A percentile compares a stretch with the other conserved stretches of the same genome.
Evolutionary conservation across 2,797 vertebrate species (phyloP).

Genomic region (Hipposideros larvatus): DNA sequence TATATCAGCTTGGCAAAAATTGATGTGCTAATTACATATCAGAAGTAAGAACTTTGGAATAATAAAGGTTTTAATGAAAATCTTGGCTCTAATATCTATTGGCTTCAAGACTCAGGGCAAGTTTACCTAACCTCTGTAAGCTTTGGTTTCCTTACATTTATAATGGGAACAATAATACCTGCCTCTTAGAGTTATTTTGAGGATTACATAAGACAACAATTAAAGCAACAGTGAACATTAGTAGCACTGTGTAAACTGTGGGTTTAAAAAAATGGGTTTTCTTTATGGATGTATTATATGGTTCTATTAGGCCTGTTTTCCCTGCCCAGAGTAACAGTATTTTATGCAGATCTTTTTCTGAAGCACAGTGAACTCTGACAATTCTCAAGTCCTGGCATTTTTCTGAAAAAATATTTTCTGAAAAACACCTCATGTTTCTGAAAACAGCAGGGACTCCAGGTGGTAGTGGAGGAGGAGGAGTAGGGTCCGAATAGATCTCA

Average conservation of each 20-base stretch:
- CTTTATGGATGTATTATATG: background rate
- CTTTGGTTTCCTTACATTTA: background rate
- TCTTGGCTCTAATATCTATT: background rate
- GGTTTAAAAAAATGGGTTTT: background rate
- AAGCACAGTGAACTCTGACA: background rate
- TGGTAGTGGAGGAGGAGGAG: no score
- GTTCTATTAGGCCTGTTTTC: background rate
- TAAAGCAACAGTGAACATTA: background rate
- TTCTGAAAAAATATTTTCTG: no score
- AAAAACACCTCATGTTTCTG: background rate
- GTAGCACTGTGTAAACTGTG: background rate
- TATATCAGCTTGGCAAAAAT: background rate
- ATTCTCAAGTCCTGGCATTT: background rate
- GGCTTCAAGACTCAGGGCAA: background rate
- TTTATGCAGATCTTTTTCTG: background rate
- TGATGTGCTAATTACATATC: constrained; percentile 49
- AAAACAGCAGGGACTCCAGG: background rate
- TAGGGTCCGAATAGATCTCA: background rate
- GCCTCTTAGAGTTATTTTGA: background rate
- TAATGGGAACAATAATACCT: background rate
- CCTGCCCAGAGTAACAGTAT: background rate
- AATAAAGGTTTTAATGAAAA: constrained; percentile 65
- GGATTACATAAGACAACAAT: background rate
- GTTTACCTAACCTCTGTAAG: background rate
- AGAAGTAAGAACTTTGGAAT: constrained; percentile 23